Base-by-base conservation (phyloP, 2,888 invertebrate species). In the Lepidochitona cinerea region DNA sequence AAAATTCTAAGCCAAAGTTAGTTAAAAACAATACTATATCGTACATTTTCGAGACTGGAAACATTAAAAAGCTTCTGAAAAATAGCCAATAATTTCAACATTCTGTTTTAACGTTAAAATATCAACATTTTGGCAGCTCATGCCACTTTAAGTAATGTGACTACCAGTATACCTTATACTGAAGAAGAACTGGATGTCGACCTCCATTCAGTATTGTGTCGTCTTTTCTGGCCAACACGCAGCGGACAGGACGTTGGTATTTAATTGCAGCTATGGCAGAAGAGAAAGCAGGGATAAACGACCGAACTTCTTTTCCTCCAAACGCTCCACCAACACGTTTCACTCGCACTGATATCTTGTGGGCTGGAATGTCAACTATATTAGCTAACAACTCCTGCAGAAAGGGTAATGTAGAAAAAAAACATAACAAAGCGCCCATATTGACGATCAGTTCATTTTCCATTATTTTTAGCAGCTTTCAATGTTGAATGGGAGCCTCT, bases 281-380 rank as follows among this genome's bases (percentile, higher is more conserved):
- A 9, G 94, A 94, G 0, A 96, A 95, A 33, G 96, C 87, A 0
- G 95, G 89, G 4, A 94, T 84, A 76, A 93, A 91, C 0, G 94
- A 92, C 67, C 96, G 93, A 0, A 95, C 94, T 90, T 98, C 97
- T 91, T 98, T 98, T 0, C 98, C 98, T 12, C 98, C 98, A 89
- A 98, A 98, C 35, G 97, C 98, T 26, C 98, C 98, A 69, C 90
- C 98, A 14, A 59, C 12, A 29, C 59, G 18, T 26, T 59, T 59
- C 23, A 59, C 59, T 32, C 26, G 23, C 7, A 59, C 59, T 32
- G 29, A 14, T 14, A 59, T 9, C 18, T 59, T 59, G 59, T 59
- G 59, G 14, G 23, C 59, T 1, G 5, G 32, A 14, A 59, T 26
- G 4, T 32, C 59, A 4, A 59, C 29, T 4, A 29, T 26, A 3